Base-by-base conservation (phyloP, 2,888 invertebrate genomes). In the Noctuana brunneofusca region DNA sequence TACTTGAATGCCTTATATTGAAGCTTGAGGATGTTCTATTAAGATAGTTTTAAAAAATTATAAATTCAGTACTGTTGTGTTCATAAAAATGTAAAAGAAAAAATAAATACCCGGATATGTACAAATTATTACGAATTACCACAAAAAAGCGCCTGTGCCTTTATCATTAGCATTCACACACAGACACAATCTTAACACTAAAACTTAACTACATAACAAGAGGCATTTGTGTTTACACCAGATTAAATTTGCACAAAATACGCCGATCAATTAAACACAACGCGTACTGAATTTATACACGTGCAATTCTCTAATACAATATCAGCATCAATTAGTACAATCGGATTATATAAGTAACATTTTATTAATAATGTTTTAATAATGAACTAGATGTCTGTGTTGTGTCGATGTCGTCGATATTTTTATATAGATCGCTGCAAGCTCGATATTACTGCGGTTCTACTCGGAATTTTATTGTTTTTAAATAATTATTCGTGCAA, bases 371-470 rank as follows among this genome's bases (percentile, higher is more conserved):
- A 48, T 41, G 43, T 57, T 50, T 54, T 66, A 60, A 43, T 66
- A 60, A 65, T 67, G 65, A 60, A 46, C 41, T 68, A 64, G 63
- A 64, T 65, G 60, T 66, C 64, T 62, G 46, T 57, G 69, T 69
- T 57, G 69, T 69, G 66, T 66, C 52, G 66, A 55, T 68, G 66
- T 69, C 66, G 71, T 52, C 68, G 68, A 71, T 69, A 68, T 64
- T 64, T n/a, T 68, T 67, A 69, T 64, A 69, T 54, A 64, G 65
- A 68, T 64, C 71, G 74, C 74, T 75, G 74, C 74, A 75, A 75
- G 74, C 75, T 75, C 74, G 55, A 24, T 20, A 49, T 54, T 38
- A 41, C 20, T 30, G 38, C 62, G 49, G 27, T 62, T 56, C 46
- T 56, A 46, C 22, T 18, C 9, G 20, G 12, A 18, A 41, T 38